These are phyloP conservation scores for Rotaria sp. DNA, from an alignment of 2,888 invertebrate species.

Conservation along the genomic window DNA sequence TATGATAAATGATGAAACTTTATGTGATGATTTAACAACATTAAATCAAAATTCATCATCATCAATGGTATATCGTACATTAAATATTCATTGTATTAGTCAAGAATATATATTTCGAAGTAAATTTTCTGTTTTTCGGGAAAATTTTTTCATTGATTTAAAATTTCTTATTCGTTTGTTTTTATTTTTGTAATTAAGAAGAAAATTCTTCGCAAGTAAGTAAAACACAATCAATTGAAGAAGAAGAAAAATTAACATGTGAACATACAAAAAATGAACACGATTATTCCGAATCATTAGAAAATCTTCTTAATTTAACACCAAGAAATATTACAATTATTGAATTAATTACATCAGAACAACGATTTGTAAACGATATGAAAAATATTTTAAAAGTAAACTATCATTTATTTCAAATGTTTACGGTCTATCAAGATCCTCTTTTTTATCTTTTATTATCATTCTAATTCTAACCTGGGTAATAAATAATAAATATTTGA, in stretches of 20 bases:
- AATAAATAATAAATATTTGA: no score
- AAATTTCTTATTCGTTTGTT: no score
- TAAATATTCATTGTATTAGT: background rate
- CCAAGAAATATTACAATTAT: background rate
- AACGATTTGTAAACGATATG: background rate
- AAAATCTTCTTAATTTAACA: background rate
- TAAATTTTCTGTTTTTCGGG: background rate
- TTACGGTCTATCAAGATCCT: no score
- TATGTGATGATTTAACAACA: background rate
- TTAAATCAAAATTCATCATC: conserved; percentile 2
- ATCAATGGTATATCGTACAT: background rate
- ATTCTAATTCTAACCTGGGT: no score
- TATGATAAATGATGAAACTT: background rate
- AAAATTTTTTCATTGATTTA: background rate
- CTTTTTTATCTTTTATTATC: no score
- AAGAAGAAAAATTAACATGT: background rate
- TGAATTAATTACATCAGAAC: background rate
- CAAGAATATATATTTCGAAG: background rate
- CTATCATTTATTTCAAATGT: background rate
- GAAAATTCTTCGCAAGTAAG: background rate
- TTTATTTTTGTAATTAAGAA: background rate
- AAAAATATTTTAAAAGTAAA: background rate
- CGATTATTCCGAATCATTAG: background rate
- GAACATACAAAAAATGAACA: background rate
- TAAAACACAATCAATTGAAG: background rate